phyloP scores from a whole-genome alignment of 2,113 vertebrate genomes.

The Eptesicus fuscus region DNA sequence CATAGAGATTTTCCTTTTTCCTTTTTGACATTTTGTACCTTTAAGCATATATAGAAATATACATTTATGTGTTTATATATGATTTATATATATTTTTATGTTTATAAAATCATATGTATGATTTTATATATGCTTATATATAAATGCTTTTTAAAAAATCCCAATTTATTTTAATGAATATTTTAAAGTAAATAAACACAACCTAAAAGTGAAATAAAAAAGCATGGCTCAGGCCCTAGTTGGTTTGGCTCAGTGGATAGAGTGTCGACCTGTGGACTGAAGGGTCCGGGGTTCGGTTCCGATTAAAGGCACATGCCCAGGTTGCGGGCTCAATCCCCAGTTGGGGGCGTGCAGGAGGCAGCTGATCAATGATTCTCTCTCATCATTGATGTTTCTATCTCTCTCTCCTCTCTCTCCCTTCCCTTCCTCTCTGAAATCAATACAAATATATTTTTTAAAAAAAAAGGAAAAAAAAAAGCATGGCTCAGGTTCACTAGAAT shows the following conservation, averaged over 20 bases:
- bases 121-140: neutral
- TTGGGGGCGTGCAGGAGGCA: too few relatives aligned
- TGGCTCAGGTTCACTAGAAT: neutral
- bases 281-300: too few relatives aligned
- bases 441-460: too few relatives aligned
- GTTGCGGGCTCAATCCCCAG: too few relatives aligned
- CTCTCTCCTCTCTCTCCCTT: too few relatives aligned
- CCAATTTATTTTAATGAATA: neutral
- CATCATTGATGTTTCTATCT: too few relatives aligned
- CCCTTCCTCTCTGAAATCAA: too few relatives aligned
- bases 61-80: neutral
- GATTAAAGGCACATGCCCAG: too few relatives aligned
- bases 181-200: constrained; percentile 13
- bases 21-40: neutral
- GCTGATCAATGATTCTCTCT: too few relatives aligned
- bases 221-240: neutral
- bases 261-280: too few relatives aligned
- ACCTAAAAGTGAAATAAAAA: neutral
- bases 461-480: neutral
- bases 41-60: neutral
- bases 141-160: neutral
- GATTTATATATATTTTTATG: too few relatives aligned
- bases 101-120: neutral
- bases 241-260: neutral
- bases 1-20: neutral